These are phyloP conservation scores for Callipepla californica DNA, from an alignment of 2,113 vertebrate genomes.

Conservation along the genomic window DNA sequence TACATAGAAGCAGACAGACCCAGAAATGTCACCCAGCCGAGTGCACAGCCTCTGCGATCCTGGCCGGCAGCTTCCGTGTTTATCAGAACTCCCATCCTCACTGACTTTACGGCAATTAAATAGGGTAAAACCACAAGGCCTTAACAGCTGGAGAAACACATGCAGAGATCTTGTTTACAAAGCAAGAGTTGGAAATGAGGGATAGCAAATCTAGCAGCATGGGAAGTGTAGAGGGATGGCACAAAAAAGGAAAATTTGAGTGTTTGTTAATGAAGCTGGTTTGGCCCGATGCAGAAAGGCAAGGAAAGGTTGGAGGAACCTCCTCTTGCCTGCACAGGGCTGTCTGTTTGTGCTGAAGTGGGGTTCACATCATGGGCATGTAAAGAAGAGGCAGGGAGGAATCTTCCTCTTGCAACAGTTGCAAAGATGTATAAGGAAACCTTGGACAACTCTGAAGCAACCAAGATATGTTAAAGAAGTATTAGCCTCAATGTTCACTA, in stretches of 20 bases:
- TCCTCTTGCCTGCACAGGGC: neutral
- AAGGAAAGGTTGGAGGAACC: neutral
- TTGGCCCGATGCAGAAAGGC: neutral
- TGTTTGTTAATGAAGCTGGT: neutral
- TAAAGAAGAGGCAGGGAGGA: neutral
- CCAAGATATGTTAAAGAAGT: neutral
- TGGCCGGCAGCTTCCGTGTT: neutral
- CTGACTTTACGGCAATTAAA: neutral
- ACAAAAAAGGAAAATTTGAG: neutral
- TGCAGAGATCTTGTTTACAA: neutral
- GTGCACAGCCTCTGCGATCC: rapidly evolving
- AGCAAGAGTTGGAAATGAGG: neutral
- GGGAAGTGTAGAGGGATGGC: neutral
- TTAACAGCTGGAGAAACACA: neutral
- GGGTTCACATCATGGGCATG: neutral
- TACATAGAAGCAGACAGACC: neutral
- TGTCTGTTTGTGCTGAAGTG: rapidly evolving
- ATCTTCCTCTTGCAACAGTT: neutral
- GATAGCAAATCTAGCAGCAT: neutral
- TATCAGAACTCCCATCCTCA: neutral
- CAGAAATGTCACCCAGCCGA: neutral
- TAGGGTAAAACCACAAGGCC: neutral
- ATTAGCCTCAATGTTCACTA: neutral
- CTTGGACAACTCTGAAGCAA: neutral
- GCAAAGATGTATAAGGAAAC: neutral